Evolutionary conservation across 2,888 invertebrate genomes (phyloP), one percentile per base, ranked within the genome.

Genomic region (Drosophila basisetae): DNA sequence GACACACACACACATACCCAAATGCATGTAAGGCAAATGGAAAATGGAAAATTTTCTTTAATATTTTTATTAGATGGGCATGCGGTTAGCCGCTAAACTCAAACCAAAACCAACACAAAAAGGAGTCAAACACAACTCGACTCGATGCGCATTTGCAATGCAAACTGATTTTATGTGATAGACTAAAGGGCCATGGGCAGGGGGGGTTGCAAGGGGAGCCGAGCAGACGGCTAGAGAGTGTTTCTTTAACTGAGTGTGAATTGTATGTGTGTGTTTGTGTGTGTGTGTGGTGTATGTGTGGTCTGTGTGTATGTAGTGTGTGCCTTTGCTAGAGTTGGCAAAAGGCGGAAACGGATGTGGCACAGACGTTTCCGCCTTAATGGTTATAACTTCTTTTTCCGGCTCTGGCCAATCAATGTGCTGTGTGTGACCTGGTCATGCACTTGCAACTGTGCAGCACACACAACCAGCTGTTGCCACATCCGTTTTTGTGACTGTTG

Each of bases 341-440:
- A 63, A 64, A 71, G 54, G 56, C 85, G 83, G 85, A 86, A 85
- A 85, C 79, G 86, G 84, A 85, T 86, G 84, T 82, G 88, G 85
- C 86, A 86, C 86, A 84, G 85, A 84, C 86, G 86, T 79, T 85
- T 86, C 85, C 85, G 82, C 78, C 81, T 81, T 83, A 77, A 84
- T 84, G 83, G 85, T 82, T 85, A 85, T 85, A 86, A 85, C 87
- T 86, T 85, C 82, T 82, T 84, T 82, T 84, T 84, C 85, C 82
- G 78, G 82, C 74, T 70, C 83, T 68, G 80, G 85, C 83, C 85
- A 86, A 85, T 86, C 85, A 85, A 82, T 82, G 80, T 73, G 69
- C 70, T 67, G 43, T 58, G 31, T 79, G 75, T 76, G 86, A 76
- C 84, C 86, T 64, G 69, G 61, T 60, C 69, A 66, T 67, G 65